Evolutionary conservation across 1,140 invertebrate species (phyloP).

Genomic region (Bombus pyrosoma): DNA sequence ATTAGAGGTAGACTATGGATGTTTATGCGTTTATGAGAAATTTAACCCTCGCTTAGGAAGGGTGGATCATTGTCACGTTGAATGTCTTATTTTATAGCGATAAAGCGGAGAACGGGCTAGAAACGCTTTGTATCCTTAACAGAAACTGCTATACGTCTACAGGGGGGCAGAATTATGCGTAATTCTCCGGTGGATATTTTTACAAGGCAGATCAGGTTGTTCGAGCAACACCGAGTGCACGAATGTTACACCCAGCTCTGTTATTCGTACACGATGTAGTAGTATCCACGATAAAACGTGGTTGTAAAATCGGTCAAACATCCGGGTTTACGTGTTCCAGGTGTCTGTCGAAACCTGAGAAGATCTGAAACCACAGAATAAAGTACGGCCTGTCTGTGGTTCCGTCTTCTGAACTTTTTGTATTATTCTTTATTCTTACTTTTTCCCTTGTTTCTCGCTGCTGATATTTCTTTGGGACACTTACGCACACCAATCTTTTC

Average conservation of each 20-base stretch:
- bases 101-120: too few species aligned
- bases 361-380: neutral
- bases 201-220: neutral
- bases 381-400: neutral
- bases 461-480: neutral
- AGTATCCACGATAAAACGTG: neutral
- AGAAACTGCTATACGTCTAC: too few species aligned
- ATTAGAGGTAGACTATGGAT: neutral
- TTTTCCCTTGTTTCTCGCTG: neutral
- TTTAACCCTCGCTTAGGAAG: neutral
- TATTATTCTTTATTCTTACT: neutral
- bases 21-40: neutral
- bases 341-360: slow-evolving; percentile 4
- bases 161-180: neutral
- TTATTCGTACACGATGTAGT: neutral
- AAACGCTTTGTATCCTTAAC: too few species aligned
- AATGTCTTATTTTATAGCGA: too few species aligned
- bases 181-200: neutral
- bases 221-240: neutral
- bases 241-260: neutral
- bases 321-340: neutral
- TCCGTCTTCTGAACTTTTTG: neutral
- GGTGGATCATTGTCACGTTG: neutral
- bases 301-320: neutral
- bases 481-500: neutral